These are phyloP conservation scores for Nowickia ferox DNA, from an alignment of 2,888 invertebrate genomes.

Conservation along the genomic window DNA sequence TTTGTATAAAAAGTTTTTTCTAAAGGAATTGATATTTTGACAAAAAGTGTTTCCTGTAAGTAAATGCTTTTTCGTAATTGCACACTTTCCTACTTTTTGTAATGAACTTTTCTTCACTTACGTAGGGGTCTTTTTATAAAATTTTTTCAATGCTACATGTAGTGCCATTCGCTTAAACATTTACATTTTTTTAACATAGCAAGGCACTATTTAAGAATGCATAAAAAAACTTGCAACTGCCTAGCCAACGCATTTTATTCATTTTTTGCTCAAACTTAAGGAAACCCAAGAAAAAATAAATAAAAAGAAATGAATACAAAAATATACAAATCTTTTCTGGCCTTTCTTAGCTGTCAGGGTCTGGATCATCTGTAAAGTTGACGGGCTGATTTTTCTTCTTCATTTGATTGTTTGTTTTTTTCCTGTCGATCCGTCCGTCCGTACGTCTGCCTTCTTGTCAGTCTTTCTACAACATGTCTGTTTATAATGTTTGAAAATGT, in stretches of 20 bases:
- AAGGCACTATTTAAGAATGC: constrained; percentile 31
- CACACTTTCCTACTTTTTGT: background rate
- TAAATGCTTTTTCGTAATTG: too few species aligned
- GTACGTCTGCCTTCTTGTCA: constrained; percentile 7
- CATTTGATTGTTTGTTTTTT: constrained; percentile 25
- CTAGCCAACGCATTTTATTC: background rate
- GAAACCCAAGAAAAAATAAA: background rate
- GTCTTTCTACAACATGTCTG: constrained; percentile 46
- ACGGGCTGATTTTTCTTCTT: constrained; percentile 51
- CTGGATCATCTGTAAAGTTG: constrained; percentile 69
- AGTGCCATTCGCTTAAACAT: background rate
- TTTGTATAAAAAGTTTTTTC: too few species aligned
- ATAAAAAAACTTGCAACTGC: background rate
- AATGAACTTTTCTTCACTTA: background rate
- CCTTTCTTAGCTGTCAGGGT: constrained; percentile 69
- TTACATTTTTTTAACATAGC: constrained; percentile 22
- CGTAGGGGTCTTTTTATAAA: background rate
- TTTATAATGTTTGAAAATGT: constrained; percentile 28
- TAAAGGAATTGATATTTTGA: too few species aligned
- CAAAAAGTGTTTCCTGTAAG: too few species aligned
- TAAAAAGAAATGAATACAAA: background rate
- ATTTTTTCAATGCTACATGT: background rate
- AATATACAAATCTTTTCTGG: constrained; percentile 39
- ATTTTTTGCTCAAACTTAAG: background rate
- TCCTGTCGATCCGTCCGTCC: background rate